Percentiles rank a stretch among this genome's conserved stretches.
Conservation (phyloP, 2,797 vertebrate genomes). For the Spinus olivaceus region DNA sequence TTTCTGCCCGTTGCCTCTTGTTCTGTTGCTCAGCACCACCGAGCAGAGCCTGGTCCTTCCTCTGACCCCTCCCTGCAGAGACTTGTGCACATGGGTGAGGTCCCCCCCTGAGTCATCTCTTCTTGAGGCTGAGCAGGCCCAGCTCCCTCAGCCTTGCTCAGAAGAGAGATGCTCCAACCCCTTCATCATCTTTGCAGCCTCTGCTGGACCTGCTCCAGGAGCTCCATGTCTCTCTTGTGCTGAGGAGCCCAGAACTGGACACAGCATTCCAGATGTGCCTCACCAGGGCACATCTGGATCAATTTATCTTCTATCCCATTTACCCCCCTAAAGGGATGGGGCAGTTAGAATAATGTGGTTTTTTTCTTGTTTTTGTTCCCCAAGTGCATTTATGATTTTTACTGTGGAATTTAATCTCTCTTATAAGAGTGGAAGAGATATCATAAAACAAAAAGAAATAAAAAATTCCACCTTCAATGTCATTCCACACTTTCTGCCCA, state of each 20-base stretch:
- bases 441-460: background rate
- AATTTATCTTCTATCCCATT: background rate
- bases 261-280: background rate
- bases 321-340: background rate
- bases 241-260: background rate
- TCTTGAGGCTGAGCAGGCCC: background rate
- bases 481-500: background rate
- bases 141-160: background rate
- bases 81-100: accelerated
- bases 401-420: background rate
- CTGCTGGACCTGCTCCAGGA: background rate
- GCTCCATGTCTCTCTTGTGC: background rate
- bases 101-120: background rate
- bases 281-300: background rate
- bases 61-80: background rate
- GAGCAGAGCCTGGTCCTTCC: background rate
- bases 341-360: background rate
- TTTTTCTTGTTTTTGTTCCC: background rate
- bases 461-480: background rate
- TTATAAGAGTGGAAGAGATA: background rate
- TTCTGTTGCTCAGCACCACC: background rate
- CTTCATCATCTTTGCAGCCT: background rate
- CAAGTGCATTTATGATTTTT: background rate
- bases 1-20: background rate
- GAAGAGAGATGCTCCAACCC: background rate